Conservation (phyloP, 2,113 vertebrate species). For the Sebastes schlegelii region DNA sequence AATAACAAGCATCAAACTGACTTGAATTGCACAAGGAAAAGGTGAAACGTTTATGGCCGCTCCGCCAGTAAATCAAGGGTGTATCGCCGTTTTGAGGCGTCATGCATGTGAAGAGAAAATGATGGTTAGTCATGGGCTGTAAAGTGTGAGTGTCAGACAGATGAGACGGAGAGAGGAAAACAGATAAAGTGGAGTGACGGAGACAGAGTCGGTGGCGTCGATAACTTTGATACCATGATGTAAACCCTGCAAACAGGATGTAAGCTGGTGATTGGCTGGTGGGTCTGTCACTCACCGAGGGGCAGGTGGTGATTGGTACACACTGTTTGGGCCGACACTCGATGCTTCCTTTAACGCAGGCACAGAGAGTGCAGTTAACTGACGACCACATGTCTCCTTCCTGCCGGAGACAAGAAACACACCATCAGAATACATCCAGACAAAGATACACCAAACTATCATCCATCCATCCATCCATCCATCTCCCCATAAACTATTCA, state of each 20-base stretch:
- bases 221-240: not conserved
- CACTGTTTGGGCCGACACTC: slow-evolving; percentile 95
- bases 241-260: not conserved
- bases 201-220: not conserved
- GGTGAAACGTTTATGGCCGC: not conserved
- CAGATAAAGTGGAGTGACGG: slow-evolving; percentile 14
- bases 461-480: not conserved
- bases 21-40: not conserved
- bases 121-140: slow-evolving; percentile 62
- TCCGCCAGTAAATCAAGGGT: slow-evolving; percentile 47
- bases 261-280: slow-evolving; percentile 25
- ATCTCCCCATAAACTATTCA: not conserved
- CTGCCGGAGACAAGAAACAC: slow-evolving; percentile 73
- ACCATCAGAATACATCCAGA: not conserved
- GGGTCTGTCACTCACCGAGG: slow-evolving; percentile 86
- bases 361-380: slow-evolving; percentile 95
- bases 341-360: slow-evolving; percentile 90
- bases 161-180: not conserved
- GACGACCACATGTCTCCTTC: slow-evolving; percentile 99
- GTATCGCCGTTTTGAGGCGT: slow-evolving; percentile 28
- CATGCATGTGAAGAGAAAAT: slow-evolving; percentile 45
- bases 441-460: not conserved
- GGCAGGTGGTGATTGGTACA: slow-evolving; percentile 93
- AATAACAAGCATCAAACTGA: not conserved
- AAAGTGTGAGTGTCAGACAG: slow-evolving; percentile 43